phyloP scores from a whole-genome alignment of 2,888 invertebrate genomes.

The Apoda limacodes region DNA sequence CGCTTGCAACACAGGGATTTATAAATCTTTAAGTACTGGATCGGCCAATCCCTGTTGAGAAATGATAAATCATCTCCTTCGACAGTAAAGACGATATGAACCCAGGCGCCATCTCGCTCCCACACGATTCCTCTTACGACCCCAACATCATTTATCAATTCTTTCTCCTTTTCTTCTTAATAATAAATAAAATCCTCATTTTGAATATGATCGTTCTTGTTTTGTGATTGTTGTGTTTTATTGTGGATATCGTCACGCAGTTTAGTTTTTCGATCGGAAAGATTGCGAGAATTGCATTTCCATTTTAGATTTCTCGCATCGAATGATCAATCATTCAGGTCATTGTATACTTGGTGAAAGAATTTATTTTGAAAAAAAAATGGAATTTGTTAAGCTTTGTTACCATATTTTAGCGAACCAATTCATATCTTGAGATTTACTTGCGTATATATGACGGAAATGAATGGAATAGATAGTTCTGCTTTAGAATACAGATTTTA shows the following conservation, averaged over 20 bases:
- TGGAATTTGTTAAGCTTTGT: too few species aligned
- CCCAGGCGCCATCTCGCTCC: slow-evolving; percentile 43
- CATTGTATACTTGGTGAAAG: too few species aligned
- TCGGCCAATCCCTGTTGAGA: slow-evolving; percentile 69
- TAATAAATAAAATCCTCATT: slow-evolving; percentile 70
- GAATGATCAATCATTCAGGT: slow-evolving; percentile 51
- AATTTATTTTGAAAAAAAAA: too few species aligned
- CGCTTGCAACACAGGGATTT: slow-evolving; percentile 63
- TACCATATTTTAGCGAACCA: too few species aligned
- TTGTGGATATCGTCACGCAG: slow-evolving; percentile 63
- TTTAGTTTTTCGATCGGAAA: slow-evolving; percentile 61
- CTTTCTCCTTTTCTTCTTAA: slow-evolving; percentile 60
- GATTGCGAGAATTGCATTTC: slow-evolving; percentile 66
- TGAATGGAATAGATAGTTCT: too few species aligned
- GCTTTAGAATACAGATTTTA: too few species aligned
- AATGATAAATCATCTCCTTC: slow-evolving; percentile 65
- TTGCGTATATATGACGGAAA: too few species aligned
- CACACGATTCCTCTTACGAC: slow-evolving; percentile 35
- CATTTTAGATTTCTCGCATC: slow-evolving; percentile 55
- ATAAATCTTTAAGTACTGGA: slow-evolving; percentile 66
- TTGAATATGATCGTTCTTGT: slow-evolving; percentile 66
- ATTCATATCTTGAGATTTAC: too few species aligned
- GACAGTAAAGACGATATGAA: slow-evolving; percentile 53
- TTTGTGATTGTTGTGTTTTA: slow-evolving; percentile 64
- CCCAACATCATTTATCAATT: slow-evolving; percentile 63